Evolutionary conservation across 2,888 invertebrate genomes (phyloP).

Genomic region (Merodon equestris): DNA sequence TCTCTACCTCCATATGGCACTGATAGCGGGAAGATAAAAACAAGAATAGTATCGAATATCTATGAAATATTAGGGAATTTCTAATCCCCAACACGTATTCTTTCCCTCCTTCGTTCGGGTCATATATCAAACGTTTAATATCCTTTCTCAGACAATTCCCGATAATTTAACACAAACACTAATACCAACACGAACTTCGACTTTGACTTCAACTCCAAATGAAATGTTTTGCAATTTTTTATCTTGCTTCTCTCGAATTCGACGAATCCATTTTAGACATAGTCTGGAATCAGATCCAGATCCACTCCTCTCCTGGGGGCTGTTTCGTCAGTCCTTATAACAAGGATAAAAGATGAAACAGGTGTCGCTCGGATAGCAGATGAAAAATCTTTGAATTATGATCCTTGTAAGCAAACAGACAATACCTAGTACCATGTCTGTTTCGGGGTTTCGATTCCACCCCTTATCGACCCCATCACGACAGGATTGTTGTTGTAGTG

Average conservation of each 20-base stretch:
- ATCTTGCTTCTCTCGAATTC: constrained; percentile 13
- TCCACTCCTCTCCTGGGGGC: constrained; percentile 21
- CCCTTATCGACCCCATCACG: not conserved
- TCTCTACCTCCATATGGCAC: constrained; percentile 23
- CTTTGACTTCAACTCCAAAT: constrained; percentile 28
- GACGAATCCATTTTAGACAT: constrained; percentile 1
- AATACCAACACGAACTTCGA: not conserved
- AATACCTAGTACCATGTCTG: constrained; percentile 28
- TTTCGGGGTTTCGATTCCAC: constrained; percentile 15
- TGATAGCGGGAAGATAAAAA: not conserved
- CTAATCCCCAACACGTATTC: constrained; percentile 45
- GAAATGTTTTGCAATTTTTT: constrained; percentile 48
- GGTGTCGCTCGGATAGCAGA: constrained; percentile 36
- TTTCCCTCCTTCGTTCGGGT: constrained; percentile 25
- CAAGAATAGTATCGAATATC: constrained; percentile 46
- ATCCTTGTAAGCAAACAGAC: constrained; percentile 40
- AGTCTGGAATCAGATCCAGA: no score
- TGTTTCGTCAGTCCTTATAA: not conserved
- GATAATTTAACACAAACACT: constrained; percentile 49
- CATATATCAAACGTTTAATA: constrained; percentile 66
- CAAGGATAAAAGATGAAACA: constrained; percentile 23
- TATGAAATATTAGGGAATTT: constrained; percentile 49
- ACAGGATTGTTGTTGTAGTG: not conserved
- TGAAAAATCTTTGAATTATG: constrained; percentile 60
- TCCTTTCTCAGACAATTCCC: constrained; percentile 28